phyloP scores from a whole-genome alignment of 2,888 invertebrate genomes.

The Allolobophora icterica region DNA sequence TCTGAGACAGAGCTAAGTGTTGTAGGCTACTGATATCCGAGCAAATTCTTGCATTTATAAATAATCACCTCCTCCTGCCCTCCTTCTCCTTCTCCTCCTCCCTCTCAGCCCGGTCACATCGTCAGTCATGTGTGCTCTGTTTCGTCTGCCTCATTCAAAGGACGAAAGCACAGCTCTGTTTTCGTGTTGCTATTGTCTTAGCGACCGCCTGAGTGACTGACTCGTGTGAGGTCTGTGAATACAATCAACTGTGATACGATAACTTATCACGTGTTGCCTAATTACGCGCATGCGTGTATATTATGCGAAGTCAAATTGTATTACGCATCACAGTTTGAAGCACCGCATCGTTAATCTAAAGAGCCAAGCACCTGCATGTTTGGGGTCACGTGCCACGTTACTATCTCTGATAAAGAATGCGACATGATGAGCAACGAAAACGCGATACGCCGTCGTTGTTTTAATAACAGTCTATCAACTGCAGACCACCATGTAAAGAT shows the following conservation, averaged over 20 bases:
- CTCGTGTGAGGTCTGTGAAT: neutral
- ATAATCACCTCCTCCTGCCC: neutral
- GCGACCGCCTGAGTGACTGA: neutral
- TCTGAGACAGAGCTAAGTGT: neutral
- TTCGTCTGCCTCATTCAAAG: neutral
- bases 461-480: neutral
- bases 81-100: neutral
- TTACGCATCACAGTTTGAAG: neutral
- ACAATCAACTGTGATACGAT: neutral
- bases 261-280: neutral
- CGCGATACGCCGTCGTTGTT: neutral
- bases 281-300: neutral
- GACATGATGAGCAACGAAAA: neutral
- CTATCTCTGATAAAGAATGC: neutral
- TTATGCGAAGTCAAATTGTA: neutral
- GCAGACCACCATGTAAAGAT: neutral
- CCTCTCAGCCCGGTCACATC: neutral
- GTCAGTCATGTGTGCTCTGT: neutral
- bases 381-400: conserved; percentile 7
- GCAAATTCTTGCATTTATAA: neutral
- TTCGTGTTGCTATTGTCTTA: neutral
- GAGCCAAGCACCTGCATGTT: neutral
- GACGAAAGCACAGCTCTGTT: neutral
- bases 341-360: neutral
- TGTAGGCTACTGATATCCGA: neutral